Percentiles rank a stretch among this genome's conserved stretches.
Evolutionary conservation across 2,113 vertebrate species (phyloP).

Genomic region (Sinocyclocheilus maitianheensis): DNA sequence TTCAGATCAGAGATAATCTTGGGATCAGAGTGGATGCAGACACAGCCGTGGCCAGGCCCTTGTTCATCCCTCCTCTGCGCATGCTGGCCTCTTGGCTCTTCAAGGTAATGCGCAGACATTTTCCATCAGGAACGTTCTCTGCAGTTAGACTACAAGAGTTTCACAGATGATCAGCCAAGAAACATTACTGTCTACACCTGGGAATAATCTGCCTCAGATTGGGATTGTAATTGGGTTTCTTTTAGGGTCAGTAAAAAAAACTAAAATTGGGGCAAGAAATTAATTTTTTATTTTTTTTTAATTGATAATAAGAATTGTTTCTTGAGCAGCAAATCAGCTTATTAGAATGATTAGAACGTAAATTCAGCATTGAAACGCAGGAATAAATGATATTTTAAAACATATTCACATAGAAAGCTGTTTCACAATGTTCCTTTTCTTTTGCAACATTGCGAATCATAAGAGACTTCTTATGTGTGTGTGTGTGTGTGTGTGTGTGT

Average conservation of each 20-base stretch:
- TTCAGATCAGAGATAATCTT: constrained; percentile 95
- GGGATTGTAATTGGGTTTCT: not conserved
- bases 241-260: not conserved
- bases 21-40: constrained; percentile 93
- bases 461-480: too few relatives aligned
- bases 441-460: too few relatives aligned
- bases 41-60: constrained; percentile 86
- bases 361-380: too few relatives aligned
- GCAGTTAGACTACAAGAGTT: not conserved
- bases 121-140: not conserved
- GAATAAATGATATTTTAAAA: too few relatives aligned
- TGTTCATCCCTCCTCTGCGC: constrained; percentile 92
- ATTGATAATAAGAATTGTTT: too few relatives aligned
- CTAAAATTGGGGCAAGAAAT: too few relatives aligned
- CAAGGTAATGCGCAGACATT: constrained; percentile 76
- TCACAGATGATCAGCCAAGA: not conserved
- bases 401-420: too few relatives aligned
- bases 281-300: too few relatives aligned
- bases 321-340: too few relatives aligned
- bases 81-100: constrained; percentile 98
- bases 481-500: too few relatives aligned
- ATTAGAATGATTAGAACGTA: too few relatives aligned
- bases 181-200: not conserved
- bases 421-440: too few relatives aligned
- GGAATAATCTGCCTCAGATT: not conserved